phyloP scores from a whole-genome alignment of 1,140 invertebrate species.

The Oreohelix idahoensis region DNA sequence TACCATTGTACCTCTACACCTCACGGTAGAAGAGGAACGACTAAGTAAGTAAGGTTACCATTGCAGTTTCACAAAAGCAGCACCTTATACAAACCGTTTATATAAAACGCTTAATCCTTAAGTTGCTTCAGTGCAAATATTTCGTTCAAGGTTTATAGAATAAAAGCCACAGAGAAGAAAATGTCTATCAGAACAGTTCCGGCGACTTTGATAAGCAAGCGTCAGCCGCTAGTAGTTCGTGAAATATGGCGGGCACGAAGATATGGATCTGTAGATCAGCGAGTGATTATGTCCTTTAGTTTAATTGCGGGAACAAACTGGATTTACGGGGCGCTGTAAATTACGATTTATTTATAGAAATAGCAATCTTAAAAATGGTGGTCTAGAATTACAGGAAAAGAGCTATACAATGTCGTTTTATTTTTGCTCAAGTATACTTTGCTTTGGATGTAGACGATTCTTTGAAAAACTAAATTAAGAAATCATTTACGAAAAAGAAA shows the following conservation, averaged over 20 bases:
- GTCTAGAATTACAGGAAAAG: not conserved
- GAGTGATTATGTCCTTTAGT: conserved; percentile 9
- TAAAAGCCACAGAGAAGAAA: not conserved
- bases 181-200: not conserved
- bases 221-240: not conserved
- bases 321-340: not conserved
- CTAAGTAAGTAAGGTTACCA: too few relatives aligned
- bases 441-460: too few relatives aligned
- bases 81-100: too few relatives aligned
- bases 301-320: conserved; percentile 6
- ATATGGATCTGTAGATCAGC: not conserved
- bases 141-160: not conserved
- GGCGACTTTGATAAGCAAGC: not conserved
- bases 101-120: not conserved
- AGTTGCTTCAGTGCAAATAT: not conserved
- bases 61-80: too few relatives aligned
- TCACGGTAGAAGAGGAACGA: too few relatives aligned
- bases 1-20: too few relatives aligned
- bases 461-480: too few relatives aligned
- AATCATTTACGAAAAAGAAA: too few relatives aligned
- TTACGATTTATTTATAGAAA: not conserved
- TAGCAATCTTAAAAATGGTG: not conserved
- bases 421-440: too few relatives aligned
- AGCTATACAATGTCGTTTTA: too few relatives aligned
- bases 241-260: not conserved